Conservation (phyloP, 2,113 vertebrate genomes). For the Tetrao urogallus region DNA sequence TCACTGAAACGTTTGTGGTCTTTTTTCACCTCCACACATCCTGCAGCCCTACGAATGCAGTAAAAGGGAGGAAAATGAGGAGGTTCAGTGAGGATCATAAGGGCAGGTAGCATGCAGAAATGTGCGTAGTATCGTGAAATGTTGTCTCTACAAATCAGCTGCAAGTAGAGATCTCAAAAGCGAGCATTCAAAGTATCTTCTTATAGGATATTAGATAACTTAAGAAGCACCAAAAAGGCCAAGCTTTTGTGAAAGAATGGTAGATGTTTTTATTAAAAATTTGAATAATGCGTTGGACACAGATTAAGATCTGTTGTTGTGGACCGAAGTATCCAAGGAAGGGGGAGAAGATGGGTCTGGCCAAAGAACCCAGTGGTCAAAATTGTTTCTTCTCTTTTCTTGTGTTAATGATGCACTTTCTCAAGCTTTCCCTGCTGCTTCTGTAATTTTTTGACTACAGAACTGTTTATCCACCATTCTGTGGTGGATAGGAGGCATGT, state of each 20-base stretch:
- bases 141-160: background rate
- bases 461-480: background rate
- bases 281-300: too few relatives aligned
- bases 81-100: background rate
- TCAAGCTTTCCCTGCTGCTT: background rate
- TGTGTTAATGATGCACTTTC: background rate
- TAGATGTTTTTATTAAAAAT: background rate
- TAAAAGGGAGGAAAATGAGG: background rate
- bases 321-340: background rate
- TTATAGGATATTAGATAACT: background rate
- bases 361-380: background rate
- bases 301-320: background rate
- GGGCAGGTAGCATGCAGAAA: background rate
- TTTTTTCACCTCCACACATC: background rate
- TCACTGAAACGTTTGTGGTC: background rate
- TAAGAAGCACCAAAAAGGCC: too few relatives aligned
- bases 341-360: background rate
- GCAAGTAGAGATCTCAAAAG: background rate
- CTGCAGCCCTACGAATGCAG: background rate
- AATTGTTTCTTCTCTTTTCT: background rate
- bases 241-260: background rate
- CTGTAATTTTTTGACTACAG: background rate
- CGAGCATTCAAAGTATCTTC: background rate
- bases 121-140: background rate
- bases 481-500: conserved; percentile 14